These are phyloP conservation scores for Euura saliciscinereae DNA, from an alignment of 1,140 invertebrate species.

Conservation along the genomic window DNA sequence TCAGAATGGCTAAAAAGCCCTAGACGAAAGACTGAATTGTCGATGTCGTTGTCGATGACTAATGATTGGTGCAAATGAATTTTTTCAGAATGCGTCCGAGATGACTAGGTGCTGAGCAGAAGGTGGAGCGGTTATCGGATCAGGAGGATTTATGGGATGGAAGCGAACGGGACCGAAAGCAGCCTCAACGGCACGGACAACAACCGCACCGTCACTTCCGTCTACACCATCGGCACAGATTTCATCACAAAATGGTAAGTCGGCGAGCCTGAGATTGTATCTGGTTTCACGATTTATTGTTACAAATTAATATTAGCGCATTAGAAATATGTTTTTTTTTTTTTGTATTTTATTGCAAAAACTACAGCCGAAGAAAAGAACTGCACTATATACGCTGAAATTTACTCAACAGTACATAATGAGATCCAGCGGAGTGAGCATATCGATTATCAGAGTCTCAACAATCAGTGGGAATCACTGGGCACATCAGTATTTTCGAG, in stretches of 20 bases:
- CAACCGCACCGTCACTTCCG: conserved; percentile 65
- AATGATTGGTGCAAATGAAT: too few relatives aligned
- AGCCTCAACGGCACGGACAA: conserved; percentile 48
- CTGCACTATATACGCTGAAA: neutral
- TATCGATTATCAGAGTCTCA: neutral
- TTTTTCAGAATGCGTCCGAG: conserved; percentile 41
- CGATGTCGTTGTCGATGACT: conserved; percentile 1
- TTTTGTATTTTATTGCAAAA: conserved; percentile 10
- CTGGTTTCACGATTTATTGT: neutral
- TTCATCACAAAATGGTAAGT: conserved; percentile 74
- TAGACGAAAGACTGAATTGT: neutral
- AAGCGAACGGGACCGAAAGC: conserved; percentile 46
- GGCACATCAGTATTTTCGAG: neutral
- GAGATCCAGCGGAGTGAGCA: neutral
- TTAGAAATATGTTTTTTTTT: neutral
- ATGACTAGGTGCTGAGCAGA: conserved; percentile 36
- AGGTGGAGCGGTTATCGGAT: conserved; percentile 23
- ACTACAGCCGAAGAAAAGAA: neutral
- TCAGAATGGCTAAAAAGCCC: too few relatives aligned
- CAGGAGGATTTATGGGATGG: conserved; percentile 36
- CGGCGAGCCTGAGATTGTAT: neutral
- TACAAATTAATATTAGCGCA: neutral
- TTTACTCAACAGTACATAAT: neutral
- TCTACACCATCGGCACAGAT: conserved; percentile 69
- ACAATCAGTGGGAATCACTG: neutral